phyloP scores from a whole-genome alignment of 2,797 vertebrate species.

The Monodelphis domestica region DNA sequence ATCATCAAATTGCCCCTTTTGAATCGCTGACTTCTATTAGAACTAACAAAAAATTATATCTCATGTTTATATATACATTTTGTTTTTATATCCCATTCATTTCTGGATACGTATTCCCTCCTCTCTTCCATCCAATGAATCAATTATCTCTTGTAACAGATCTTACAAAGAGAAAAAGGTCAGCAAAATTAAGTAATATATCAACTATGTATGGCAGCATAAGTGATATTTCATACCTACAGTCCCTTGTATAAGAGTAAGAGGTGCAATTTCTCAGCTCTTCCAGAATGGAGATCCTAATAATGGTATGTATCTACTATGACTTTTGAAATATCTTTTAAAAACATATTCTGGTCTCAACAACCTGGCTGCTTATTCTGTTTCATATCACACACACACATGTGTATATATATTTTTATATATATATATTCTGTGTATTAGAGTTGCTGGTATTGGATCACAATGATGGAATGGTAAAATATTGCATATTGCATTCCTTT shows the following conservation, averaged over 20 bases:
- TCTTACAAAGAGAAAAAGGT: background rate
- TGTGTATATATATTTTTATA: too few relatives aligned
- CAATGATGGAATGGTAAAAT: background rate
- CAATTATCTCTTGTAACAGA: background rate
- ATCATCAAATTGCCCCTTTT: background rate
- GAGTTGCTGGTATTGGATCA: background rate
- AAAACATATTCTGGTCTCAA: constrained; percentile 21
- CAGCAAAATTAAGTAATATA: background rate
- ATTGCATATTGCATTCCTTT: background rate
- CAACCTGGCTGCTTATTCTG: background rate
- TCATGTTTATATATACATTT: background rate
- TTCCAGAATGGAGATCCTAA: background rate
- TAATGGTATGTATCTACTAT: background rate
- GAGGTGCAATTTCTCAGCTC: background rate
- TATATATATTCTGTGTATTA: background rate
- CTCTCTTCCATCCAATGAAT: background rate
- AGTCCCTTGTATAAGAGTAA: background rate
- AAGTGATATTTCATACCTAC: background rate
- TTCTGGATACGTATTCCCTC: background rate
- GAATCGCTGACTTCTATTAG: background rate
- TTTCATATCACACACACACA: too few relatives aligned
- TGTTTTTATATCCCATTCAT: too few relatives aligned
- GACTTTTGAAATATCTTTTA: background rate
- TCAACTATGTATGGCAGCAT: background rate
- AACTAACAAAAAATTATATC: background rate